phyloP scores from a whole-genome alignment of 1,140 invertebrate species.

The Calephelis nemesis region DNA sequence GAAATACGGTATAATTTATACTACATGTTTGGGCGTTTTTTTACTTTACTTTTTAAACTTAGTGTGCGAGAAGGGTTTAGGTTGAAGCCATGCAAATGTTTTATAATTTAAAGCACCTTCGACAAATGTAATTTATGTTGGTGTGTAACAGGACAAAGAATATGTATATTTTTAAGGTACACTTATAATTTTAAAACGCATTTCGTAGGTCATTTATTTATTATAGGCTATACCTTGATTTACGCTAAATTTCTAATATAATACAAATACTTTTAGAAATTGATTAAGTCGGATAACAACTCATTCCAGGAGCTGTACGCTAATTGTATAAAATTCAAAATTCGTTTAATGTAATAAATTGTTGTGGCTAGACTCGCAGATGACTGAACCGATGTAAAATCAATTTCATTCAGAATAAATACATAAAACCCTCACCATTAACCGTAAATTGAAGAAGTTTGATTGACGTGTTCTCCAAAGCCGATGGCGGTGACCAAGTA shows the following conservation, averaged over 20 bases:
- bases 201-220: constrained; percentile 8
- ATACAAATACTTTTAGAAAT: constrained; percentile 14
- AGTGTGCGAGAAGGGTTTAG: too few relatives aligned
- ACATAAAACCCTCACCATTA: not conserved
- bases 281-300: not conserved
- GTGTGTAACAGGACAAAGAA: not conserved
- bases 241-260: constrained; percentile 13
- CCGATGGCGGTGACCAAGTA: too few relatives aligned
- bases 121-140: not conserved
- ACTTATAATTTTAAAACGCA: constrained; percentile 14
- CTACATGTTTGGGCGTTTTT: too few relatives aligned
- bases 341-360: not conserved
- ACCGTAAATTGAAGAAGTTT: not conserved
- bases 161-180: constrained; percentile 6
- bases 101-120: not conserved
- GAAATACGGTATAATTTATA: too few relatives aligned
- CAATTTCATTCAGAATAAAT: not conserved
- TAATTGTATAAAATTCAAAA: constrained; percentile 15
- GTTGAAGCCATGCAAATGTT: not conserved
- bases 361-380: not conserved
- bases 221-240: not conserved
- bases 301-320: constrained; percentile 9
- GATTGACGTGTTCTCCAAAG: not conserved
- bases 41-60: too few relatives aligned
- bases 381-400: not conserved